Base-by-base conservation (phyloP, 2,113 vertebrate genomes). In the Thamnaconus septentrionalis region DNA sequence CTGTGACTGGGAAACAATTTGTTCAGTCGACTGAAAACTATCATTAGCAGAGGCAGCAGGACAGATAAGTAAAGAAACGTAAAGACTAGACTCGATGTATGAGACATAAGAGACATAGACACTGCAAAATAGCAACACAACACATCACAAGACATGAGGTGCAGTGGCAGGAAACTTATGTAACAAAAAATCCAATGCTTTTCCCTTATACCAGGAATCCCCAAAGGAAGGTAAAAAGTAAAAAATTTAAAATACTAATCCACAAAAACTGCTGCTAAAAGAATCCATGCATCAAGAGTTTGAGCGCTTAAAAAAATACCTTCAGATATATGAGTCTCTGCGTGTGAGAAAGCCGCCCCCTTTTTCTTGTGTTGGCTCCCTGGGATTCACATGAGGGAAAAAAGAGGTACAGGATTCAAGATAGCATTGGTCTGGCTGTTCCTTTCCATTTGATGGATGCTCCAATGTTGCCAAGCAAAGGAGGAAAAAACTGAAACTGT, bases 271-370 rank as follows among this genome's bases (percentile, higher is more conserved):
- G 12, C 71, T 78, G 65, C 50, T 61, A 71, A 79, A 81, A 78
- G 61, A 75, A 79, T 66, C 74, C 80, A 88, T 87, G 82, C 85
- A 88, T 82, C 69, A 73, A 81, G 71, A 82, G 58, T 67, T 71
- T 63, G 66, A 80, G 66, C 66, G 81, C 61, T 79, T 68, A 64
- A 71, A 81, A 31, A 79, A 86, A 87, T 89, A 90, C 89, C 89
- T 90, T 90, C 89, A 70, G 87, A 87, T 82, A 88, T 85, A 82
- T 90, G 87, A 83, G 72, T 87, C 82, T 89, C 89, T 62, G 81
- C 79, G 53, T 90, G 85, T 75, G 88, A 87, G 78, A 88, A 90
- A 80, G 84, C 63, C 59, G 82, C 81, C 74, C 87, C 89, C 75
- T 88, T 89, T 87, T 87, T 90, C 87, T 76, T 90, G 84, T 85